phyloP scores from a whole-genome alignment of 2,888 invertebrate species.

The Mythimna pallens region DNA sequence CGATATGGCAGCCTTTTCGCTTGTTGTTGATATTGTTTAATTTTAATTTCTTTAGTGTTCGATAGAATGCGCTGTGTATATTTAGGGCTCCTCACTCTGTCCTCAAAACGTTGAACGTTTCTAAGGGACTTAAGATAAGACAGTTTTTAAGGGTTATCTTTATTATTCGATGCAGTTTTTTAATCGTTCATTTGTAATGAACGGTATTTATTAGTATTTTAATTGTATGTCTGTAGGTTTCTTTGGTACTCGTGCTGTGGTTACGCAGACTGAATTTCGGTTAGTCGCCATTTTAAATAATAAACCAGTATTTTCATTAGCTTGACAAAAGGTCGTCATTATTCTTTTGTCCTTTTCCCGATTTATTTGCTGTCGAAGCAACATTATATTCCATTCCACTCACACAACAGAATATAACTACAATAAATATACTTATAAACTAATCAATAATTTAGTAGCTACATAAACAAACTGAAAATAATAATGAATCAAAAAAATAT shows the following conservation, averaged over 20 bases:
- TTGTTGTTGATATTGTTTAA: conserved; percentile 36
- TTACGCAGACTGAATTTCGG: background rate
- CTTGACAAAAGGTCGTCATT: too few relatives aligned
- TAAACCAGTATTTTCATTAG: background rate
- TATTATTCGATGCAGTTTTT: background rate
- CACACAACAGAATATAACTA: too few relatives aligned
- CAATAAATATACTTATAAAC: too few relatives aligned
- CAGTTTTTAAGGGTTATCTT: background rate
- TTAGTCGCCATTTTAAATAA: background rate
- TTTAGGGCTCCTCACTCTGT: conserved; percentile 48
- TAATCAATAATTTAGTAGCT: too few relatives aligned
- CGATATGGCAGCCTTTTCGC: conserved; percentile 20
- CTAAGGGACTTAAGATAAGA: background rate
- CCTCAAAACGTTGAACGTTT: conserved; percentile 28
- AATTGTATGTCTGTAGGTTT: background rate
- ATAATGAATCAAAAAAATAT: too few relatives aligned
- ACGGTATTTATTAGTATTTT: background rate
- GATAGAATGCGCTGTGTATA: conserved; percentile 26
- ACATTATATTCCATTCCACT: too few relatives aligned
- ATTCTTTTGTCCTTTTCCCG: too few relatives aligned
- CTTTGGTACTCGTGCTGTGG: background rate
- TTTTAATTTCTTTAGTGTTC: conserved; percentile 29
- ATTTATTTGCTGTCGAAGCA: too few relatives aligned
- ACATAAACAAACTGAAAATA: too few relatives aligned
- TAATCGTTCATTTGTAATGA: background rate